Evolutionary conservation across 2,113 vertebrate genomes (phyloP).

Genomic region (Euleptes europaea): DNA sequence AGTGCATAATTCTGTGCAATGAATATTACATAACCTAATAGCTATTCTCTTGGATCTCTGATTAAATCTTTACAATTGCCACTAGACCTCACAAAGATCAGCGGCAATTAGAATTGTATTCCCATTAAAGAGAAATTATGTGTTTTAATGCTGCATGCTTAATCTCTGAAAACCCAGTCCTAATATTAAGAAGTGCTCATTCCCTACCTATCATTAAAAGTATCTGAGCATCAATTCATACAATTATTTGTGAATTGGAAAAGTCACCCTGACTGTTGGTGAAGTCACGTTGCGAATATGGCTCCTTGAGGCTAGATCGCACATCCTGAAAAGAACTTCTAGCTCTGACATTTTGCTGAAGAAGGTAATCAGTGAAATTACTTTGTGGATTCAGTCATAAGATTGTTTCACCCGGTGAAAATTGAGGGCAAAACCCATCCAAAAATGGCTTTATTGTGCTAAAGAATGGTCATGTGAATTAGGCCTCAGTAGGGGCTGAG

Average conservation of each 20-base stretch:
- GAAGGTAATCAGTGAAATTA: too few relatives aligned
- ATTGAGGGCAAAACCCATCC: too few relatives aligned
- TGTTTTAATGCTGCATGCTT: neutral
- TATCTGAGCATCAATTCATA: neutral
- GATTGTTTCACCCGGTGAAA: too few relatives aligned
- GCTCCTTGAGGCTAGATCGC: too few relatives aligned
- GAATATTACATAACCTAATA: neutral
- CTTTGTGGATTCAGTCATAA: too few relatives aligned
- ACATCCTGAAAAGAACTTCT: too few relatives aligned
- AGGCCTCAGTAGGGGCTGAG: too few relatives aligned
- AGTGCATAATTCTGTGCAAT: neutral
- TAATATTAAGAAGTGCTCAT: neutral
- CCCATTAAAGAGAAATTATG: neutral
- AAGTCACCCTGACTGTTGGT: neutral
- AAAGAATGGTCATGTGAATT: too few relatives aligned
- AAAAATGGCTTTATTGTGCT: too few relatives aligned
- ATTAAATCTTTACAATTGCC: conserved; percentile 26
- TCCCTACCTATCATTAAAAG: neutral
- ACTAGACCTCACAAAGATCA: neutral
- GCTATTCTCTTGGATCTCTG: neutral
- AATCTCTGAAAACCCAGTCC: accelerated
- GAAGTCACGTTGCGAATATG: too few relatives aligned
- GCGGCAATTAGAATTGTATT: neutral
- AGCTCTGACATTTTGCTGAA: too few relatives aligned
- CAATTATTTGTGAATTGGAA: neutral